Evolutionary conservation across 2,888 invertebrate species (phyloP).

Genomic region (Acanthosoma haemorrhoidale): DNA sequence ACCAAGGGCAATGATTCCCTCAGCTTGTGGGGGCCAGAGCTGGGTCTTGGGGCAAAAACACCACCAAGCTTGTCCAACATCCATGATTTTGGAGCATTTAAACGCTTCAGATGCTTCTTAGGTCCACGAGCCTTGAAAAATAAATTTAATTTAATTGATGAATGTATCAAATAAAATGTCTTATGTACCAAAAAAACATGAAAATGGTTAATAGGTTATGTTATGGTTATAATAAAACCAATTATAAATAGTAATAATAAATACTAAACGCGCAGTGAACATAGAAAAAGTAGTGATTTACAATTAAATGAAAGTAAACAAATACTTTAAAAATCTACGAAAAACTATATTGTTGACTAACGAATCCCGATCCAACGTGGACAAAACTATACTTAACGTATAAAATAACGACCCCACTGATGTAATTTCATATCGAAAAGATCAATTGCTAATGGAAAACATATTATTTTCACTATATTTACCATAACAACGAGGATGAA

Average conservation of each 20-base stretch:
- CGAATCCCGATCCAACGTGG: neutral
- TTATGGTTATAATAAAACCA: neutral
- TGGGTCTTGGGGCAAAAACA: constrained; percentile 95
- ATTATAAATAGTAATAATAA: neutral
- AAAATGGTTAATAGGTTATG: neutral
- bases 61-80: constrained; percentile 99
- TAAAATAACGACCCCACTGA: neutral
- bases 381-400: neutral
- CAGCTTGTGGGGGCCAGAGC: constrained; percentile 95
- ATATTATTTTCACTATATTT: neutral
- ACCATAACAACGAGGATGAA: constrained; percentile 6
- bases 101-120: constrained; percentile 98
- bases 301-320: too few relatives aligned
- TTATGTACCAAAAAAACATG: neutral
- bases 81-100: constrained; percentile 99
- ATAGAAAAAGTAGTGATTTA: neutral
- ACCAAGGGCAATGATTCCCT: constrained; percentile 94
- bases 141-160: constrained; percentile 33
- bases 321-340: neutral
- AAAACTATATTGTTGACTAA: neutral
- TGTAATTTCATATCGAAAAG: neutral
- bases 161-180: neutral
- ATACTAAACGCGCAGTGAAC: too few relatives aligned
- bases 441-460: neutral
- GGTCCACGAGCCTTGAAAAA: constrained; percentile 89